Percentiles rank a stretch among this genome's conserved stretches.
phyloP scores from a whole-genome alignment of 2,113 vertebrate genomes.

The Onychostoma macrolepis region DNA sequence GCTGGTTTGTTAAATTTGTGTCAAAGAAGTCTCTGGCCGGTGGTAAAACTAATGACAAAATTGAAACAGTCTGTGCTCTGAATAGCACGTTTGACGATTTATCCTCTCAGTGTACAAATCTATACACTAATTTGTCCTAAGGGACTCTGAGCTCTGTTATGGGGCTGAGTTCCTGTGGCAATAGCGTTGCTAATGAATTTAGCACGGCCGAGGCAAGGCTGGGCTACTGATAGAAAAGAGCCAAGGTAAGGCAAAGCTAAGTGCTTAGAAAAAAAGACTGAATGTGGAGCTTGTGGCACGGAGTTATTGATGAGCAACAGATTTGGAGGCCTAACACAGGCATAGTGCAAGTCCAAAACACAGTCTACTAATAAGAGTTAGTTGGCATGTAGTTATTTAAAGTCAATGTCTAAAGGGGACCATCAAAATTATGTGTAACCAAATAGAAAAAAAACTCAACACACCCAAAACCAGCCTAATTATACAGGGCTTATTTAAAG shows the following conservation, averaged over 20 bases:
- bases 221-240: background rate
- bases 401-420: background rate
- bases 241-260: background rate
- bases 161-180: constrained; percentile 62
- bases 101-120: constrained; percentile 66
- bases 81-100: constrained; percentile 65
- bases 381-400: too few relatives aligned
- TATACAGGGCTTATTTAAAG: background rate
- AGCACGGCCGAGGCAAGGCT: constrained; percentile 51
- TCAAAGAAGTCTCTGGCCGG: constrained; percentile 44
- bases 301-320: background rate
- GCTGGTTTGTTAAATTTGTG: constrained; percentile 27
- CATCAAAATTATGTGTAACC: background rate
- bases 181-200: constrained; percentile 67
- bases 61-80: constrained; percentile 72
- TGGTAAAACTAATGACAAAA: constrained; percentile 74
- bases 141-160: constrained; percentile 63
- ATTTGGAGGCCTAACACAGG: background rate
- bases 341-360: background rate
- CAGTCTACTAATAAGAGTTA: too few relatives aligned
- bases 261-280: background rate
- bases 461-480: background rate
- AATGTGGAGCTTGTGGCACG: background rate
- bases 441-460: background rate
- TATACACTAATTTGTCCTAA: constrained; percentile 68